phyloP scores from a whole-genome alignment of 2,797 vertebrate species.

The Sebastes oblongus region DNA sequence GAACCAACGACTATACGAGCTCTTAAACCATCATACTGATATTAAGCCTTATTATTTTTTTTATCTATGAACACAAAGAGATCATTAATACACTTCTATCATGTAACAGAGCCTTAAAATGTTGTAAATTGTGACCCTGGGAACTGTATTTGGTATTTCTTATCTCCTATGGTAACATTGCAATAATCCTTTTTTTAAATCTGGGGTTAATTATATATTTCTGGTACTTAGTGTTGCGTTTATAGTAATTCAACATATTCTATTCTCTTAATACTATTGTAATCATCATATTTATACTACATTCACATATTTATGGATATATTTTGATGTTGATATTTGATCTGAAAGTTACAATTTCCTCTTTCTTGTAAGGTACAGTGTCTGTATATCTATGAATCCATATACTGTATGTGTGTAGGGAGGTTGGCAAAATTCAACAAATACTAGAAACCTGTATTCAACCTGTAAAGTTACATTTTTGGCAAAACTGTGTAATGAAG shows the following conservation, averaged over 20 bases:
- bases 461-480: neutral
- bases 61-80: neutral
- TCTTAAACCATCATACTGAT: slow-evolving; percentile 25
- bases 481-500: neutral
- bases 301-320: neutral
- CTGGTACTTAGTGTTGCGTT: neutral
- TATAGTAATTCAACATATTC: neutral
- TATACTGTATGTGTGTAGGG: neutral
- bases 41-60: slow-evolving; percentile 24
- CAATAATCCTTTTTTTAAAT: neutral
- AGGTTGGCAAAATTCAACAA: neutral
- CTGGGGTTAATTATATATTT: neutral
- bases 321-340: neutral
- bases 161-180: neutral
- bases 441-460: neutral
- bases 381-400: neutral
- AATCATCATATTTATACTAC: neutral
- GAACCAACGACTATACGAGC: slow-evolving; percentile 19
- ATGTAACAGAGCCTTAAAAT: neutral
- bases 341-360: neutral
- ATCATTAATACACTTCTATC: neutral
- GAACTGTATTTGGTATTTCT: neutral
- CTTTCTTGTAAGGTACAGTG: neutral
- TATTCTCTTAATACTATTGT: neutral
- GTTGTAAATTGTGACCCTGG: neutral